Percentiles rank a stretch among this genome's conserved stretches.
Evolutionary conservation across 2,113 vertebrate species (phyloP).

Genomic region (Macrotus californicus): DNA sequence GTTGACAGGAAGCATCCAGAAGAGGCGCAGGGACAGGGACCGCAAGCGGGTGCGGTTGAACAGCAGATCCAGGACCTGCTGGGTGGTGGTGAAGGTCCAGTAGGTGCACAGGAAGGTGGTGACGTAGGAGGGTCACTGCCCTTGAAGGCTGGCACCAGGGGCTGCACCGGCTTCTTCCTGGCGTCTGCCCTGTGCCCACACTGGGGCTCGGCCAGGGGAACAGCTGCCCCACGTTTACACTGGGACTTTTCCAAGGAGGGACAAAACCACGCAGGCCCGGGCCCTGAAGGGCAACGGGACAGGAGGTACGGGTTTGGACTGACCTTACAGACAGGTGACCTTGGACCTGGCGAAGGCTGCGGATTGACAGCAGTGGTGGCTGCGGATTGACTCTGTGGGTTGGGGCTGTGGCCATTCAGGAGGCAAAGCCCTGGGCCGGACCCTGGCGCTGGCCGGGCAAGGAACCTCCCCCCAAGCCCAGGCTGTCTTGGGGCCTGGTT

Average conservation of each 20-base stretch:
- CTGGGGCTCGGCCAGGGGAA: too few relatives aligned
- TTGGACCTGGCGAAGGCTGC: too few relatives aligned
- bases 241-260: too few relatives aligned
- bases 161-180: constrained; percentile 91
- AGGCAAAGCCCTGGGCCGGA: accelerated
- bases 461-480: neutral
- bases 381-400: accelerated
- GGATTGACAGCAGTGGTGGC: accelerated
- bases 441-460: accelerated
- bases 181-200: too few relatives aligned
- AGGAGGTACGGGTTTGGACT: neutral
- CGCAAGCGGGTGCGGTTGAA: constrained; percentile 76
- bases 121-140: constrained; percentile 96
- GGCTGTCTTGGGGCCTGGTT: too few relatives aligned
- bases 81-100: constrained; percentile 92
- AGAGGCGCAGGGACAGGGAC: neutral
- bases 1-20: neutral
- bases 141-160: constrained; percentile 95
- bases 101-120: constrained; percentile 99
- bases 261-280: too few relatives aligned
- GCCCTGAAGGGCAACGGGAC: too few relatives aligned
- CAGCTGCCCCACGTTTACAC: too few relatives aligned
- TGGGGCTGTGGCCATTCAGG: too few relatives aligned
- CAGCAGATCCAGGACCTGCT: constrained; percentile 95
- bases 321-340: neutral